Evolutionary conservation across 2,888 invertebrate species (phyloP).

Genomic region (Panzeria rudis): DNA sequence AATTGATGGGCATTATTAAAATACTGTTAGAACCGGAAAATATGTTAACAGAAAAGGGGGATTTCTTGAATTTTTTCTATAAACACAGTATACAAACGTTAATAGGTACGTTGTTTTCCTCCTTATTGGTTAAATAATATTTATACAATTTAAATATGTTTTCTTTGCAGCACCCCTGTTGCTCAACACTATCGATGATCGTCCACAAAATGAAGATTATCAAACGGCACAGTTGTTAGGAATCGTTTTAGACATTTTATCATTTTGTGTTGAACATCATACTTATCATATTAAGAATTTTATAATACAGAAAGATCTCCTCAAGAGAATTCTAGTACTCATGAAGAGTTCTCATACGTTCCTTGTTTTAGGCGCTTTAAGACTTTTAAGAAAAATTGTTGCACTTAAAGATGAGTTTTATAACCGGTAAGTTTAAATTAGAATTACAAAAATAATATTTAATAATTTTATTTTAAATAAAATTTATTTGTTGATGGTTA

Average conservation of each 20-base stretch:
- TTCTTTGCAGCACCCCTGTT: slow-evolving; percentile 91
- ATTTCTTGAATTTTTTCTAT: slow-evolving; percentile 99
- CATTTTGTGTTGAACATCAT: slow-evolving; percentile 99
- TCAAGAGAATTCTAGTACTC: slow-evolving; percentile 96
- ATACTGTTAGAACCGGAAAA: slow-evolving; percentile 98
- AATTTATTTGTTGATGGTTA: no score
- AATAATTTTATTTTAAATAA: no score
- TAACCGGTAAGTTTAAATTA: slow-evolving; percentile 85
- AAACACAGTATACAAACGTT: slow-evolving; percentile 98
- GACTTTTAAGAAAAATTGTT: slow-evolving; percentile 98
- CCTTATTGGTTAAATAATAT: background rate
- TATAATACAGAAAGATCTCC: slow-evolving; percentile 97
- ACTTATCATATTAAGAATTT: slow-evolving; percentile 99
- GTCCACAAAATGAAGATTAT: slow-evolving; percentile 96
- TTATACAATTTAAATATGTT: slow-evolving; percentile 78
- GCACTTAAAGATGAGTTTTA: slow-evolving; percentile 99
- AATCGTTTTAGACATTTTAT: slow-evolving; percentile 96
- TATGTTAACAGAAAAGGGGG: slow-evolving; percentile 98
- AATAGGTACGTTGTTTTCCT: slow-evolving; percentile 87
- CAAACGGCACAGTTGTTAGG: slow-evolving; percentile 97
- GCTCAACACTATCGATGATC: slow-evolving; percentile 95
- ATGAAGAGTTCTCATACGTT: slow-evolving; percentile 99
- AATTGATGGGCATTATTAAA: slow-evolving; percentile 96
- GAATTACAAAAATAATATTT: no score
- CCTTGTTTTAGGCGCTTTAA: slow-evolving; percentile 96